Conservation (phyloP, 2,888 invertebrate genomes). For the Ischnus inquisitorius region DNA sequence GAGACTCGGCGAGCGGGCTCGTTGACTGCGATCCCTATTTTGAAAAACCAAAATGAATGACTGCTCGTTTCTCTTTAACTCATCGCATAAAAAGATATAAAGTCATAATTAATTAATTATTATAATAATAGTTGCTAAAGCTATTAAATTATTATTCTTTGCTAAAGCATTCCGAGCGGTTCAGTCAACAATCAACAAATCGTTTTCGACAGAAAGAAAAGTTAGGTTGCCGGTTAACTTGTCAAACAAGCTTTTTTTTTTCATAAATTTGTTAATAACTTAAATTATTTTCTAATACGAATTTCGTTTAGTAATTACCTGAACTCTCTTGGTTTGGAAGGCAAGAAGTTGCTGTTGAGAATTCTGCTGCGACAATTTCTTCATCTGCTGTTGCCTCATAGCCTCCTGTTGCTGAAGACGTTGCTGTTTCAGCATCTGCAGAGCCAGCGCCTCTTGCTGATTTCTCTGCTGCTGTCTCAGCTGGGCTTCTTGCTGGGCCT, state of each 20-base stretch:
- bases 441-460: constrained; percentile 81
- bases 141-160: no score
- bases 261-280: no score
- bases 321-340: constrained; percentile 78
- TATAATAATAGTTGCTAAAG: no score
- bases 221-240: no score
- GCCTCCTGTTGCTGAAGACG: constrained; percentile 81
- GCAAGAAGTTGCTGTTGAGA: constrained; percentile 70
- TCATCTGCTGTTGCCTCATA: constrained; percentile 77
- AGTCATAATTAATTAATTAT: no score
- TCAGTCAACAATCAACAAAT: no score
- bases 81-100: no score
- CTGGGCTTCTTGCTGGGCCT: constrained; percentile 73
- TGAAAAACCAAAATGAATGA: neutral
- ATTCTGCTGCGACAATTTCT: constrained; percentile 75
- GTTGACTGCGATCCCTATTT: constrained; percentile 69
- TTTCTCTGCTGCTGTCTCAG: constrained; percentile 77
- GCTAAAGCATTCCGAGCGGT: no score
- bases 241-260: no score
- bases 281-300: no score
- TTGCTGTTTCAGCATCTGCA: constrained; percentile 82
- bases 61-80: neutral
- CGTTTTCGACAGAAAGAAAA: no score
- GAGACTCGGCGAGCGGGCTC: constrained; percentile 55
- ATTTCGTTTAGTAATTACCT: constrained; percentile 69